phyloP scores from a whole-genome alignment of 2,888 invertebrate genomes.

The Odontomyia ornata region DNA sequence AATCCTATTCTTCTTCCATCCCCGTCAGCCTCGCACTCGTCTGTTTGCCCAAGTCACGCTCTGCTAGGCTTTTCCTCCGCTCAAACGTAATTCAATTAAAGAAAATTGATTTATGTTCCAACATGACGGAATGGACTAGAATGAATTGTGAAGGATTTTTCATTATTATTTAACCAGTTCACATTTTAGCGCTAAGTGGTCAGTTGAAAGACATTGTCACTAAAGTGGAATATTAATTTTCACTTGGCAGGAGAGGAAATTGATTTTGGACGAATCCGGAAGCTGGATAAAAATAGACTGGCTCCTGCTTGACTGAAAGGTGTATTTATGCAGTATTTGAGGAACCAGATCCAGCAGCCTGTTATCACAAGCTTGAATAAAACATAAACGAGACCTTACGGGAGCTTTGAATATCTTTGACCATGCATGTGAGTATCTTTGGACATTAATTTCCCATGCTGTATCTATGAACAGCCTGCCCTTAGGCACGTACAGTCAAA shows the following conservation, averaged over 20 bases:
- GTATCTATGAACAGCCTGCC: no score
- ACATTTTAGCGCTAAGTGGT: conserved; percentile 19
- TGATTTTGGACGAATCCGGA: neutral
- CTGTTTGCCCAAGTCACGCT: neutral
- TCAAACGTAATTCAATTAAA: conserved; percentile 24
- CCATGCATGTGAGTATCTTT: no score
- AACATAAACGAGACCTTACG: no score
- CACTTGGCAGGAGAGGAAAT: neutral
- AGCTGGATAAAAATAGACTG: neutral
- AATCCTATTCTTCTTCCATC: neutral
- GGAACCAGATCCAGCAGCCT: no score
- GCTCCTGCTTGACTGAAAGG: no score
- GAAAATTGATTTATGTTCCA: conserved; percentile 27
- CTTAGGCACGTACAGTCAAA: neutral
- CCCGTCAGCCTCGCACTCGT: neutral
- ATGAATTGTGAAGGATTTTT: neutral
- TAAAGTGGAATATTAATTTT: neutral
- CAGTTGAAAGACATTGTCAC: conserved; percentile 16
- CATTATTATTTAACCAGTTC: neutral
- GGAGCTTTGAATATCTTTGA: no score
- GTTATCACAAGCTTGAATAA: neutral
- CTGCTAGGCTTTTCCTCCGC: neutral
- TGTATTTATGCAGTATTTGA: no score
- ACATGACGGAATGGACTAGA: conserved; percentile 4
- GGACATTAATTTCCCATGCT: no score